Conservation (phyloP, 2,797 vertebrate genomes). For the Oreochromis grahami region DNA sequence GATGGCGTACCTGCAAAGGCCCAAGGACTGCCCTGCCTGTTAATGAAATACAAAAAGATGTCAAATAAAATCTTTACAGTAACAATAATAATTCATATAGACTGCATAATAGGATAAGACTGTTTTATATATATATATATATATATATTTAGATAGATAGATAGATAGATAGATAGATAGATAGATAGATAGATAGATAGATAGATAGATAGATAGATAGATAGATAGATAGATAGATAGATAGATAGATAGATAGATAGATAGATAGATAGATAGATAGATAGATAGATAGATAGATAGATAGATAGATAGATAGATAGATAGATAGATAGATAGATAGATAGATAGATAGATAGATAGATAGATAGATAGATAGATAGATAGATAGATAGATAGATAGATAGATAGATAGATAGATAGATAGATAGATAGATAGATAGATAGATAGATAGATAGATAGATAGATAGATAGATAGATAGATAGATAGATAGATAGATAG, state of each 20-base stretch:
- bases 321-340: rapidly evolving
- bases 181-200: rapidly evolving
- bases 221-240: rapidly evolving
- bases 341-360: too few relatives aligned
- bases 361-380: rapidly evolving
- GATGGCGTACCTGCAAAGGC: neutral
- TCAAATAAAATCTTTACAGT: neutral
- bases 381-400: too few relatives aligned
- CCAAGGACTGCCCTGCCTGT: rapidly evolving
- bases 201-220: too few relatives aligned
- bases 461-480: rapidly evolving
- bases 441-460: too few relatives aligned
- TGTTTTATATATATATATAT: too few relatives aligned
- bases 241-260: too few relatives aligned
- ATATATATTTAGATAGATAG: too few relatives aligned
- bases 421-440: rapidly evolving
- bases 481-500: too few relatives aligned
- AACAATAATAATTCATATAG: neutral
- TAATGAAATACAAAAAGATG: neutral
- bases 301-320: too few relatives aligned
- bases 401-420: too few relatives aligned
- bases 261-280: rapidly evolving
- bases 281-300: rapidly evolving
- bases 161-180: too few relatives aligned
- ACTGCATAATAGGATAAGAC: too few relatives aligned